Evolutionary conservation across 2,797 vertebrate genomes (phyloP).

Genomic region (Triplophysa yarkandensis): DNA sequence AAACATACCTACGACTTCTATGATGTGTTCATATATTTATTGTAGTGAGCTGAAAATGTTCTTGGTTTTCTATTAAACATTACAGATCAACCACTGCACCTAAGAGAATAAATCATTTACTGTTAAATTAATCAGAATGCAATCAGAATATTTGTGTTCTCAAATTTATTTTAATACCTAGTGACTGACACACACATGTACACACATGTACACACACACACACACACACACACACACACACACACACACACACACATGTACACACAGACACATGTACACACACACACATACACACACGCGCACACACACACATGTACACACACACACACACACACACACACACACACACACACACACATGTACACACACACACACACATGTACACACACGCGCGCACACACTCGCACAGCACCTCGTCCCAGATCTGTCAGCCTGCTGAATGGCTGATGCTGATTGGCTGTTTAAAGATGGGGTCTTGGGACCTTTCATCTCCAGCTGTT

Average conservation of each 20-base stretch:
- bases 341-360: no score
- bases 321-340: no score
- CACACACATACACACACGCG: no score
- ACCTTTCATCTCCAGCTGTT: conserved; percentile 76
- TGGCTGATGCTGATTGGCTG: conserved; percentile 76
- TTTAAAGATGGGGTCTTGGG: conserved; percentile 65
- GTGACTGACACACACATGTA: background rate
- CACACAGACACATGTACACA: no score
- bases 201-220: no score
- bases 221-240: no score
- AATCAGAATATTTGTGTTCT: background rate
- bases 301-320: no score
- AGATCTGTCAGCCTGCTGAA: conserved; percentile 83
- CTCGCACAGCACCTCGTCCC: conserved; percentile 72
- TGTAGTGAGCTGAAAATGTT: no score
- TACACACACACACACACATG: no score
- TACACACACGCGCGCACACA: background rate
- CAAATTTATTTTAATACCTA: background rate
- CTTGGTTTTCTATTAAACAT: background rate
- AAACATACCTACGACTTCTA: background rate
- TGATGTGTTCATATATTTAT: background rate
- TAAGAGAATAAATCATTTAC: background rate
- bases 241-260: no score
- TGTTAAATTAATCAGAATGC: background rate
- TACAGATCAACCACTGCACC: background rate